phyloP scores from a whole-genome alignment of 2,888 invertebrate species.

The Meandrusa payeni region DNA sequence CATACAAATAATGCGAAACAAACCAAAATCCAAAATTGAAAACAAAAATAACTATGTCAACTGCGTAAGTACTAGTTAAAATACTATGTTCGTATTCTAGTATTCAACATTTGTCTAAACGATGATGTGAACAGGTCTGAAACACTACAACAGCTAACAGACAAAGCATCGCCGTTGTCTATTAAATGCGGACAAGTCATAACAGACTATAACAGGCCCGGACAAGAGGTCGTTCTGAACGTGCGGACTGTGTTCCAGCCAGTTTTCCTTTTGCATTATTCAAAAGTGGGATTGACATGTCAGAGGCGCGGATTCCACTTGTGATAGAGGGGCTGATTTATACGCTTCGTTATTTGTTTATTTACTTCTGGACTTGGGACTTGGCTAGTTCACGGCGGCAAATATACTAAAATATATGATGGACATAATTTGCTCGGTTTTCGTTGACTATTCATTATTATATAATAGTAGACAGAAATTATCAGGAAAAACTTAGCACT shows the following conservation, averaged over 20 bases:
- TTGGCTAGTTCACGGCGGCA: not conserved
- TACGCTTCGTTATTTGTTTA: constrained; percentile 21
- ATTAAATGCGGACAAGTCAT: constrained; percentile 23
- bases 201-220: constrained; percentile 22
- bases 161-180: constrained; percentile 21
- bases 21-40: no score
- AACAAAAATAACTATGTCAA: no score
- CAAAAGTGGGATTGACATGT: constrained; percentile 47
- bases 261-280: constrained; percentile 38
- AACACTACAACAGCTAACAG: constrained; percentile 1
- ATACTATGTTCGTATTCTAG: no score
- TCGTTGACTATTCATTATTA: no score
- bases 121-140: constrained; percentile 2
- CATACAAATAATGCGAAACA: no score
- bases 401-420: no score
- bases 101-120: no score
- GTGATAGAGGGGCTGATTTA: constrained; percentile 23
- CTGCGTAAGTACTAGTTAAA: no score
- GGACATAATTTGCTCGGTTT: no score
- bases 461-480: no score
- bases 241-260: constrained; percentile 29
- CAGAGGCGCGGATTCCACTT: constrained; percentile 32
- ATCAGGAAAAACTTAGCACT: no score
- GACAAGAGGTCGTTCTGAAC: constrained; percentile 29
- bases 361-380: not conserved